Conservation (phyloP, 2,888 invertebrate genomes). For the Hydroisotoma schaefferi region DNA sequence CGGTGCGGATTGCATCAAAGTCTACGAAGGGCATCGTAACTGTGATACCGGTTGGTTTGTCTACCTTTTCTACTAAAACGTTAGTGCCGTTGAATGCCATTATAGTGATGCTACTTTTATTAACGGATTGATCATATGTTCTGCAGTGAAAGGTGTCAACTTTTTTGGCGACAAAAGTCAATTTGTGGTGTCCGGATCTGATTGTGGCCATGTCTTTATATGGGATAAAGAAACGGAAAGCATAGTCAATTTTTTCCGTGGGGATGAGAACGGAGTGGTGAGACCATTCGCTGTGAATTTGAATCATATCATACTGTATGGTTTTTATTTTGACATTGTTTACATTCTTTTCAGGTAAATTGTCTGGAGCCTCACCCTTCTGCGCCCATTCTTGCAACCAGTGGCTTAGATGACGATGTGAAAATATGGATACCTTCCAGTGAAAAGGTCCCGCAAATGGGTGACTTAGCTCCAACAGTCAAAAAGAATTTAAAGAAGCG, state of each 20-base stretch:
- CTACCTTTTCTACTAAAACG: neutral
- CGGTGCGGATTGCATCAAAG: conserved; percentile 58
- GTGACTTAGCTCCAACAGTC: conserved; percentile 49
- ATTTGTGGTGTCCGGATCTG: conserved; percentile 87
- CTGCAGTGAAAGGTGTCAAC: conserved; percentile 79
- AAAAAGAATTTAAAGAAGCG: conserved; percentile 53
- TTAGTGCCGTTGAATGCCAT: neutral
- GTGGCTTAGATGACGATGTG: conserved; percentile 85
- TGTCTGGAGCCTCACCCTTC: conserved; percentile 87
- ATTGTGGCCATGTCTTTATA: conserved; percentile 78
- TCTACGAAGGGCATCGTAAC: conserved; percentile 63
- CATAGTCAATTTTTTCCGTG: conserved; percentile 82
- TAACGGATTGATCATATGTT: too few relatives aligned
- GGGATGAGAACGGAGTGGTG: conserved; percentile 79
- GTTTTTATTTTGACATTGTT: neutral
- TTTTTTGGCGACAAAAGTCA: conserved; percentile 90
- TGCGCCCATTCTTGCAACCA: conserved; percentile 81
- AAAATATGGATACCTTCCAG: conserved; percentile 86
- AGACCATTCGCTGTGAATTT: conserved; percentile 51
- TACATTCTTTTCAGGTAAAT: conserved; percentile 70
- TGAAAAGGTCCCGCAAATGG: conserved; percentile 59
- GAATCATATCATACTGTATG: neutral
- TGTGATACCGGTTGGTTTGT: conserved; percentile 55
- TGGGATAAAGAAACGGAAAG: conserved; percentile 87
- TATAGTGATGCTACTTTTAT: too few relatives aligned